These are phyloP conservation scores for Agonopterix arenella DNA, from an alignment of 2,888 invertebrate genomes.

Conservation along the genomic window DNA sequence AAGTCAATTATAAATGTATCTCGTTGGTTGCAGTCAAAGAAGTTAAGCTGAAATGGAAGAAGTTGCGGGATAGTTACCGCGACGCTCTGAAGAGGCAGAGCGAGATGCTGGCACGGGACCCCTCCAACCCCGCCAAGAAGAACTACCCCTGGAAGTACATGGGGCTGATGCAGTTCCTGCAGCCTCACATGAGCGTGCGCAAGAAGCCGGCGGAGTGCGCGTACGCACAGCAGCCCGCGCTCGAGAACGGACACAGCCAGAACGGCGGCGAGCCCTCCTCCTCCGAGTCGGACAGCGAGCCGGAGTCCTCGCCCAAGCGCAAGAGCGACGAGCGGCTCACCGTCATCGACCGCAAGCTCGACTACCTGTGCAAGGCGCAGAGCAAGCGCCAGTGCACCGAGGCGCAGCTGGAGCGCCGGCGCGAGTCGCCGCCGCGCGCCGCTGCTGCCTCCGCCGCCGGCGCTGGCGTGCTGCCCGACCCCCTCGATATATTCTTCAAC, in stretches of 20 bases:
- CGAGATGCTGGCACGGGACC: constrained; percentile 52
- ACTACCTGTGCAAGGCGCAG: constrained; percentile 43
- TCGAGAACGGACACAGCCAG: constrained; percentile 17
- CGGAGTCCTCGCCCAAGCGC: constrained; percentile 32
- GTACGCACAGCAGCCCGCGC: constrained; percentile 17
- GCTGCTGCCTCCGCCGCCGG: constrained; percentile 10
- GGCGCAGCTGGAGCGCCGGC: constrained; percentile 18
- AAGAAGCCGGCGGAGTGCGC: constrained; percentile 43
- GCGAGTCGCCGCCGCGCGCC: constrained; percentile 10
- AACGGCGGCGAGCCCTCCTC: constrained; percentile 30
- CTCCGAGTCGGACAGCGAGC: constrained; percentile 29
- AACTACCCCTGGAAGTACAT: constrained; percentile 64
- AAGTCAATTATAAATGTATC: neutral
- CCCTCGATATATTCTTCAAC: constrained; percentile 64
- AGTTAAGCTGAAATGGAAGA: constrained; percentile 67
- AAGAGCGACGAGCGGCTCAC: constrained; percentile 35
- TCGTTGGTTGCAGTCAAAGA: constrained; percentile 54
- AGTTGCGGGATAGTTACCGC: constrained; percentile 65
- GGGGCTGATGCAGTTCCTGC: constrained; percentile 63
- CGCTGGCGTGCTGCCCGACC: constrained; percentile 29
- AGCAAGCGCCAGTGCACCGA: constrained; percentile 28
- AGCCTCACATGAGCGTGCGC: constrained; percentile 64
- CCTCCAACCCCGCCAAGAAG: constrained; percentile 31
- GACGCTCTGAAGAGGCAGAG: constrained; percentile 64
- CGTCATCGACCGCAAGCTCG: constrained; percentile 47